These are phyloP conservation scores for Prunella fulvescens DNA, from an alignment of 2,113 vertebrate genomes.

Conservation along the genomic window DNA sequence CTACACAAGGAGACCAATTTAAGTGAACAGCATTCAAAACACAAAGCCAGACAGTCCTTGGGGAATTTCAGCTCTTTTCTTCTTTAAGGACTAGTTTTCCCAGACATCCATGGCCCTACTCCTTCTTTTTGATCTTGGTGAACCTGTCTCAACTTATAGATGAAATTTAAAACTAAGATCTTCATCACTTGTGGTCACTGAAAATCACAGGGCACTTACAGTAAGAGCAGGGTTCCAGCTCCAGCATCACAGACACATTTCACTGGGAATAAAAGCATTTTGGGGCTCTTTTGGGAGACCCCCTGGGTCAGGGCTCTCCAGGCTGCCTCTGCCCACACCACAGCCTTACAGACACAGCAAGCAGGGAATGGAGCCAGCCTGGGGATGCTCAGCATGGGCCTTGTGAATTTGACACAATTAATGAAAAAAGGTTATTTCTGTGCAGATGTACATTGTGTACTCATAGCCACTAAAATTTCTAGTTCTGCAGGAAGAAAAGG, in stretches of 20 bases:
- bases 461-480: not conserved
- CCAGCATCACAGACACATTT: rapidly evolving
- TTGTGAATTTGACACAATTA: not conserved
- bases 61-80: constrained; percentile 33
- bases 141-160: constrained; percentile 16
- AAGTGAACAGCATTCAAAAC: not conserved
- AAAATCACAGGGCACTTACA: constrained; percentile 21
- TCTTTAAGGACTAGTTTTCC: constrained; percentile 36
- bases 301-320: not conserved
- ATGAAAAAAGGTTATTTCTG: not conserved
- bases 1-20: constrained; percentile 7
- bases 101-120: not conserved
- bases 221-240: not conserved
- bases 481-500: not conserved
- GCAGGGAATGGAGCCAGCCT: not conserved
- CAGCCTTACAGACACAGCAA: not conserved
- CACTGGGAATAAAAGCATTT: not conserved
- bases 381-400: not conserved
- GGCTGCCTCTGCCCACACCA: not conserved
- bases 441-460: not conserved
- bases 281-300: not conserved
- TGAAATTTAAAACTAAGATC: not conserved
- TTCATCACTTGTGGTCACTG: not conserved
- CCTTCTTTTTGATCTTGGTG: constrained; percentile 29
- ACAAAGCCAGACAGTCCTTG: constrained; percentile 21